Conservation (phyloP, 2,113 vertebrate species). For the Verasper variegatus region DNA sequence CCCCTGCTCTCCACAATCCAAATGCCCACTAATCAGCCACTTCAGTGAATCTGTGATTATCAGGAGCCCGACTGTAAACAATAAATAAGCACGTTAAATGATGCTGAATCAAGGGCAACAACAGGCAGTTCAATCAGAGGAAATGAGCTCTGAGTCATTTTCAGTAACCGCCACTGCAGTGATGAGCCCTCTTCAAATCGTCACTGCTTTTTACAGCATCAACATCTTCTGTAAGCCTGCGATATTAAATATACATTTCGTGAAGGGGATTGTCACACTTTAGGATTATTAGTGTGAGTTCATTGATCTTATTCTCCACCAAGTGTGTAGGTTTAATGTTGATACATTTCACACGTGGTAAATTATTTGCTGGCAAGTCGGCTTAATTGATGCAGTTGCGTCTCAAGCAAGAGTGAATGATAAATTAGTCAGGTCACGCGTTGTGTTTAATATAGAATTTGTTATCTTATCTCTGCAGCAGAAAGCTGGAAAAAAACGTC, state of each 20-base stretch:
- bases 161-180: slow-evolving; percentile 10
- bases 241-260: background rate
- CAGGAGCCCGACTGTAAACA: slow-evolving; percentile 41
- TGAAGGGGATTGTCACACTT: background rate
- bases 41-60: slow-evolving; percentile 54
- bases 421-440: slow-evolving; percentile 27
- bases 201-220: background rate
- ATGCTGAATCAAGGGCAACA: slow-evolving; percentile 51
- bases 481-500: background rate
- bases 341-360: background rate
- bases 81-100: slow-evolving; percentile 60
- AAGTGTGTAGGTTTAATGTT: slow-evolving; percentile 17
- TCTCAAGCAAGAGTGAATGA: slow-evolving; percentile 25
- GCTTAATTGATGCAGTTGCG: slow-evolving; percentile 40
- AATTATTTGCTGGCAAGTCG: slow-evolving; percentile 35
- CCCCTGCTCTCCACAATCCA: slow-evolving; percentile 10
- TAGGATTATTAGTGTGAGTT: slow-evolving; percentile 1
- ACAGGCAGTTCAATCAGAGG: slow-evolving; percentile 36
- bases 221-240: background rate
- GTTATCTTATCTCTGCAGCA: slow-evolving; percentile 32
- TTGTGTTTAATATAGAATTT: slow-evolving; percentile 7
- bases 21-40: slow-evolving; percentile 44
- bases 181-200: background rate
- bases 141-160: slow-evolving; percentile 34
- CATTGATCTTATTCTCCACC: slow-evolving; percentile 10